Evolutionary conservation across 2,888 invertebrate genomes (phyloP).

Genomic region (Pyrrhia umbra): DNA sequence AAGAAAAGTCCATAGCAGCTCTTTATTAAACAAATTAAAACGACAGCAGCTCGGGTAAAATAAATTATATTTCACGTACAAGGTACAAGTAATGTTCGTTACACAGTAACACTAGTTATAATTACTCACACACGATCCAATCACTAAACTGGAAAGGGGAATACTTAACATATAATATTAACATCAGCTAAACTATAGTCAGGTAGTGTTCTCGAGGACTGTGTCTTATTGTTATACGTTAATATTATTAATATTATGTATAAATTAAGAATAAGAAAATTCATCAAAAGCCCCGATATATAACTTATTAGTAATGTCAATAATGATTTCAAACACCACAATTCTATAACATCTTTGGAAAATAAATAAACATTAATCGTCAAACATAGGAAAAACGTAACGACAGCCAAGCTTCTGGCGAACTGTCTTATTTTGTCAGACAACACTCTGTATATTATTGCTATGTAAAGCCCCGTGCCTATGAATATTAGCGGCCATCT

Average conservation of each 20-base stretch:
- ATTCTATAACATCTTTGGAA: slow-evolving; percentile 77
- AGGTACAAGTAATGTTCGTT: slow-evolving; percentile 26
- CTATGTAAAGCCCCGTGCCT: slow-evolving; percentile 77
- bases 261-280: slow-evolving; percentile 77
- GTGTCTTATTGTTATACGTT: slow-evolving; percentile 72
- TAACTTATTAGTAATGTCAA: slow-evolving; percentile 72
- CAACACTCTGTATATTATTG: slow-evolving; percentile 76
- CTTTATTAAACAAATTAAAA: slow-evolving; percentile 28
- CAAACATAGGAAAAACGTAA: slow-evolving; percentile 83
- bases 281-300: slow-evolving; percentile 77
- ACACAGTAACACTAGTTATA: slow-evolving; percentile 34
- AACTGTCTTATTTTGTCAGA: slow-evolving; percentile 81
- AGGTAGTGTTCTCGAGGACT: slow-evolving; percentile 69
- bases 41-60: slow-evolving; percentile 25
- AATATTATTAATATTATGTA: slow-evolving; percentile 77
- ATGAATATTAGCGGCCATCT: slow-evolving; percentile 83
- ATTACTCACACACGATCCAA: slow-evolving; percentile 28
- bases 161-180: slow-evolving; percentile 45
- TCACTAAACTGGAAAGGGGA: slow-evolving; percentile 24
- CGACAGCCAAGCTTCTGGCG: slow-evolving; percentile 79
- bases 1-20: too few species aligned
- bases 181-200: slow-evolving; percentile 69
- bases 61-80: slow-evolving; percentile 40
- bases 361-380: slow-evolving; percentile 81
- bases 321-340: slow-evolving; percentile 76